Conservation (phyloP, 1,140 invertebrate genomes). For the Ceratina calcarata region DNA sequence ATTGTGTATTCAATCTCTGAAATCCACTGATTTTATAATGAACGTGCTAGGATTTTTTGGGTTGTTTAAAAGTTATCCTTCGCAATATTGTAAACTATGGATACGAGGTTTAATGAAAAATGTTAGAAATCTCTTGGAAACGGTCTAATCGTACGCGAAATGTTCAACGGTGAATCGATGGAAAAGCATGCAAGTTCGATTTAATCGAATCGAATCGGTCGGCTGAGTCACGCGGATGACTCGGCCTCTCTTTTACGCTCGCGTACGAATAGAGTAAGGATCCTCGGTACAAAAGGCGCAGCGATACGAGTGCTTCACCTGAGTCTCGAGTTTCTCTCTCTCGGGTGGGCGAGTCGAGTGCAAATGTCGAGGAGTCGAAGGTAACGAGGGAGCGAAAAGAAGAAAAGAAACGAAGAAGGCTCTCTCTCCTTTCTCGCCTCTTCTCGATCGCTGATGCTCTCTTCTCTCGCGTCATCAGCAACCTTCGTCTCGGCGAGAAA, state of each 20-base stretch:
- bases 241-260: conserved; percentile 1
- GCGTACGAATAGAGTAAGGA: neutral
- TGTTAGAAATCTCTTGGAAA: neutral
- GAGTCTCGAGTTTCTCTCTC: neutral
- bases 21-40: too few species aligned
- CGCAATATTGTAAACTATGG: too few species aligned
- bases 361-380: conserved; percentile 64
- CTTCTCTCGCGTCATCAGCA: conserved; percentile 56
- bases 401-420: neutral
- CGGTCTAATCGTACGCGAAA: neutral
- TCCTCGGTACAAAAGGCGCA: conserved; percentile 55
- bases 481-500: conserved; percentile 20
- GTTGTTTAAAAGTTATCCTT: too few species aligned
- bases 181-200: conserved; percentile 51
- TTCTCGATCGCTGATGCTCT: conserved; percentile 49
- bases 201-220: conserved; percentile 53
- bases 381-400: conserved; percentile 54
- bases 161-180: neutral
- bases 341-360: conserved; percentile 29
- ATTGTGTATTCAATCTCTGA: too few species aligned
- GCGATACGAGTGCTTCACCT: conserved; percentile 46
- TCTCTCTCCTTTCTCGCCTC: conserved; percentile 2
- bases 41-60: too few species aligned
- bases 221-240: conserved; percentile 59
- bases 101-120: neutral